Percentiles rank a stretch among this genome's conserved stretches.
These are phyloP conservation scores for Leguminivora glycinivorella DNA, from an alignment of 1,140 invertebrate genomes.

Conservation along the genomic window DNA sequence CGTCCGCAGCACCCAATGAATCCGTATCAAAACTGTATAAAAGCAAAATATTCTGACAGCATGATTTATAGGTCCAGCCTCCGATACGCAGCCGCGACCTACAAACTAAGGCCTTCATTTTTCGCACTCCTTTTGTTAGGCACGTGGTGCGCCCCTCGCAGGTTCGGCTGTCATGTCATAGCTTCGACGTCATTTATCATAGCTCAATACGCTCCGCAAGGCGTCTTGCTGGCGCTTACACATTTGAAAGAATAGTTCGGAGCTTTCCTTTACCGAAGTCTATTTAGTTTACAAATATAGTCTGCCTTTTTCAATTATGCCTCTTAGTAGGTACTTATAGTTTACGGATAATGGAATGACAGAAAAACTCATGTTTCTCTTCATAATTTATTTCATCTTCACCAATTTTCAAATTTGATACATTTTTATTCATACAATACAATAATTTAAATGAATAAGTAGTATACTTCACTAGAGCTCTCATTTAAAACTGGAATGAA, in stretches of 20 bases:
- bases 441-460: constrained; percentile 78
- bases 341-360: background rate
- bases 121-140: constrained; percentile 72
- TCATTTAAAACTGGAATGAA: constrained; percentile 78
- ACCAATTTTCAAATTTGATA: constrained; percentile 77
- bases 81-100: constrained; percentile 72
- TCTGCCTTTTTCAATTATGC: no score
- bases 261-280: background rate
- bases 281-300: background rate
- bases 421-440: constrained; percentile 75
- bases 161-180: constrained; percentile 72
- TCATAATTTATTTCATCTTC: constrained; percentile 77
- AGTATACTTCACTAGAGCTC: constrained; percentile 70
- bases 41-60: constrained; percentile 66
- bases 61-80: constrained; percentile 73
- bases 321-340: background rate
- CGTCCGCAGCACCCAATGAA: constrained; percentile 12
- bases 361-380: constrained; percentile 60
- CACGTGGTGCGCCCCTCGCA: constrained; percentile 69
- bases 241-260: constrained; percentile 33
- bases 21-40: constrained; percentile 46
- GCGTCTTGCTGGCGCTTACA: constrained; percentile 70
- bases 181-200: constrained; percentile 68
- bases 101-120: constrained; percentile 77
- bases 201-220: constrained; percentile 66